phyloP scores from a whole-genome alignment of 1,140 invertebrate species.

The Sinonovacula constricta region DNA sequence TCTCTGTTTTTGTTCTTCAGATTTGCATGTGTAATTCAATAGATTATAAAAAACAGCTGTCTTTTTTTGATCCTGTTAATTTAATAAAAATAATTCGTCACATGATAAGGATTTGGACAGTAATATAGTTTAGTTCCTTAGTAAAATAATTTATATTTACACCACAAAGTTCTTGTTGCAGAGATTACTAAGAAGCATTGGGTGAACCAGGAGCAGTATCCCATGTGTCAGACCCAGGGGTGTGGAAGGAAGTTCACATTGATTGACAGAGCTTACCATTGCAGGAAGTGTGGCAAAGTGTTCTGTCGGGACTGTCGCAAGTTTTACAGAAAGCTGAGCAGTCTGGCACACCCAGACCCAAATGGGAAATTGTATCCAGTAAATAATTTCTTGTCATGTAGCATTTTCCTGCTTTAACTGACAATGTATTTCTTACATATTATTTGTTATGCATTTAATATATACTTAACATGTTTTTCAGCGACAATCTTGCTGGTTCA shows the following conservation, averaged over 20 bases:
- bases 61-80: too few relatives aligned
- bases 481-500: too few relatives aligned
- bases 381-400: constrained; percentile 21
- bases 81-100: too few relatives aligned
- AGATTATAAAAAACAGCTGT: too few relatives aligned
- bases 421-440: neutral
- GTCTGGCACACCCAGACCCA: constrained; percentile 67
- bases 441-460: neutral
- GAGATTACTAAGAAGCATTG: constrained; percentile 66
- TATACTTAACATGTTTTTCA: neutral
- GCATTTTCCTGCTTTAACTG: neutral
- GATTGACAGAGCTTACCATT: constrained; percentile 57
- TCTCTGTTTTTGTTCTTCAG: too few relatives aligned
- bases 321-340: constrained; percentile 64
- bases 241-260: constrained; percentile 62
- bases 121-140: too few relatives aligned
- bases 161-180: too few relatives aligned
- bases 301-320: constrained; percentile 67
- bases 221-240: constrained; percentile 51
- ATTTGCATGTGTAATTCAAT: too few relatives aligned
- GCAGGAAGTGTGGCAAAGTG: constrained; percentile 68
- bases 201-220: constrained; percentile 47
- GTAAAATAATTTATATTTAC: too few relatives aligned
- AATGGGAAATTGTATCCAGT: constrained; percentile 69
- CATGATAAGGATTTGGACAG: too few relatives aligned